phyloP scores from a whole-genome alignment of 2,113 vertebrate genomes.

The Oophaga pumilio region DNA sequence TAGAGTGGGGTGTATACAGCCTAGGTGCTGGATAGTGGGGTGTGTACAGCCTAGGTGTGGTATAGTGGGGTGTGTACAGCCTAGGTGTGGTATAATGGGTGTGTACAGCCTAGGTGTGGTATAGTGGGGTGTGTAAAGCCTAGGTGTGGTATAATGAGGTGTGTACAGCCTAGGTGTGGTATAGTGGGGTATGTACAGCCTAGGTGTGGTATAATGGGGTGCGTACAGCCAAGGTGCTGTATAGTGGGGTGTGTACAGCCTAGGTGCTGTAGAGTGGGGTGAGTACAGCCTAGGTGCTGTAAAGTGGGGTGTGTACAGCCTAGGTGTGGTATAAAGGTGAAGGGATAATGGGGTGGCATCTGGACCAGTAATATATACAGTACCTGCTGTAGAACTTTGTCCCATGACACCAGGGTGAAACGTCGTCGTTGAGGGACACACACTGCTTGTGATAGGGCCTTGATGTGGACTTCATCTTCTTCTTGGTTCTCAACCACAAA shows the following conservation, averaged over 20 bases:
- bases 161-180: no score
- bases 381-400: slow-evolving; percentile 78
- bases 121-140: no score
- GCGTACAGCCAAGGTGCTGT: no score
- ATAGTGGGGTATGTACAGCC: no score
- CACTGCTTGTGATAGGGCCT: slow-evolving; percentile 73
- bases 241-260: neutral
- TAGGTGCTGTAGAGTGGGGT: neutral
- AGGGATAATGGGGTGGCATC: neutral
- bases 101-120: no score
- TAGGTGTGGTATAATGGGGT: no score
- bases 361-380: neutral
- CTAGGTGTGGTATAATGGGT: no score
- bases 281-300: neutral
- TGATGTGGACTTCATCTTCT: slow-evolving; percentile 74
- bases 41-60: no score
- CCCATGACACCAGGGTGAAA: slow-evolving; percentile 74
- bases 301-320: neutral
- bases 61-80: no score
- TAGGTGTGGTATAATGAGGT: no score
- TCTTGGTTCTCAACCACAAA: slow-evolving; percentile 71
- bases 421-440: slow-evolving; percentile 74
- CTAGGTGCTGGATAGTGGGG: no score
- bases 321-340: neutral
- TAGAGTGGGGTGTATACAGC: no score